A percentile compares a stretch with the other conserved stretches of the same genome.
Conservation (phyloP, 2,113 vertebrate genomes). For the Shinisaurus crocodilurus region DNA sequence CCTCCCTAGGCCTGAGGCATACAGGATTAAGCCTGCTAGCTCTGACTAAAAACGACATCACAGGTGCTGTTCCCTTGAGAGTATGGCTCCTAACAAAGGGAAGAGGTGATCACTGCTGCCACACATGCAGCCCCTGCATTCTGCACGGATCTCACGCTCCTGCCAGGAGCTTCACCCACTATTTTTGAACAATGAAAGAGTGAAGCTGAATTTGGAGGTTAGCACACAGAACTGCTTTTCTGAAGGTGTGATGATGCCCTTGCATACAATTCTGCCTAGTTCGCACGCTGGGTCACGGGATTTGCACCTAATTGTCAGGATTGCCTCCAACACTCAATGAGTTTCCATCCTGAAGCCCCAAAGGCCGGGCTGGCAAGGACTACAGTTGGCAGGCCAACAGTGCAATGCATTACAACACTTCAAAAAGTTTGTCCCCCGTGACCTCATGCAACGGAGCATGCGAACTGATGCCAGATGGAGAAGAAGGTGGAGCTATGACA, state of each 20-base stretch:
- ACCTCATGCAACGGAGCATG: neutral
- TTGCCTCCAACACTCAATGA: neutral
- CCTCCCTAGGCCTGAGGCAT: too few relatives aligned
- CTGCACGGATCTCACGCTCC: accelerated
- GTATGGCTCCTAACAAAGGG: neutral
- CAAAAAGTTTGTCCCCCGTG: neutral
- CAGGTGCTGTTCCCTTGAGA: too few relatives aligned
- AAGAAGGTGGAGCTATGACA: neutral
- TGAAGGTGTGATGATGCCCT: too few relatives aligned
- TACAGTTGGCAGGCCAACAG: neutral
- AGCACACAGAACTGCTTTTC: neutral
- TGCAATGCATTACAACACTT: neutral
- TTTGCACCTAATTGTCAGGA: neutral
- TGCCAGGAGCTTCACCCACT: neutral
- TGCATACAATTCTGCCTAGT: neutral
- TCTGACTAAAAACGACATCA: neutral
- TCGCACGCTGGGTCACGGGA: accelerated
- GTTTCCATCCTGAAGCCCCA: neutral
- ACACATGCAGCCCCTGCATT: neutral
- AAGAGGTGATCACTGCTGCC: accelerated
- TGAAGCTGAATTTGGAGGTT: neutral
- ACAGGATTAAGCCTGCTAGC: neutral
- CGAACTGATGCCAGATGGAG: neutral
- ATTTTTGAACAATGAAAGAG: neutral
- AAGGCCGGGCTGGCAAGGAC: neutral